Base-by-base conservation (phyloP, 2,113 vertebrate genomes). In the Pseudopipra pipra region DNA sequence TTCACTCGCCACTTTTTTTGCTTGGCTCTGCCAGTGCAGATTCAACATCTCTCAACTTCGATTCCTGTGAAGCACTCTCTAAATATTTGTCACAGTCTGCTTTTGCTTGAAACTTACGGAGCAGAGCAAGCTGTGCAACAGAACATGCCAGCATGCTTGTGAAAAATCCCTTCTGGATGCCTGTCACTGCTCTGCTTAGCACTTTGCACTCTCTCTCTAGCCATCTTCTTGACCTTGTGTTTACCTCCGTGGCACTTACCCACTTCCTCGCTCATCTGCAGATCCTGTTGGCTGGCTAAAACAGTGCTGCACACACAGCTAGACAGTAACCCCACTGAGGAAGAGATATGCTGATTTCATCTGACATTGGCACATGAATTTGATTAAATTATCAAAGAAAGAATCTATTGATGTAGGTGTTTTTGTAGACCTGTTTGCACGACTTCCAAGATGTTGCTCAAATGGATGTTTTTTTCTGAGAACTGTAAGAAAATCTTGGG, bases 81-180 rank as follows among this genome's bases (percentile, higher is more conserved):
- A 96, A 96, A 95, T 93, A 92, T 95, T 95, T 96, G 95, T 96
- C 86, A 85, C 84, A 96, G 94, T 9, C 91, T 89, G 76, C 73
- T 87, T 91, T 87, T 72, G 83, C 94, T 94, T 20, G 12, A 85
- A 91, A 85, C 62, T 84, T 81, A 63, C 5, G 0, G 84, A 95
- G 89, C 39, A 72, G 87, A 95, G 84, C 93, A 95, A 96, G 95
- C 96, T 97, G 96, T 92, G 91, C 91, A 31, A 68, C 27, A 14
- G 61, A 81, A 84, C 47, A 24, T 85, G 95, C 93, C 95, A 96
- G 68, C 86, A n/a, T 2, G 65, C 81, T 75, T 84, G 91, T 78
- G 94, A 95, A 92, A 93, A 89, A 89, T 56, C 73, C 86, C 73
- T 95, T 93, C 86, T 95, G 89, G 93, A 59, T 85, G 91, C 83